These are phyloP conservation scores for Drosophila algonquin DNA, from an alignment of 2,888 invertebrate species.

Conservation along the genomic window DNA sequence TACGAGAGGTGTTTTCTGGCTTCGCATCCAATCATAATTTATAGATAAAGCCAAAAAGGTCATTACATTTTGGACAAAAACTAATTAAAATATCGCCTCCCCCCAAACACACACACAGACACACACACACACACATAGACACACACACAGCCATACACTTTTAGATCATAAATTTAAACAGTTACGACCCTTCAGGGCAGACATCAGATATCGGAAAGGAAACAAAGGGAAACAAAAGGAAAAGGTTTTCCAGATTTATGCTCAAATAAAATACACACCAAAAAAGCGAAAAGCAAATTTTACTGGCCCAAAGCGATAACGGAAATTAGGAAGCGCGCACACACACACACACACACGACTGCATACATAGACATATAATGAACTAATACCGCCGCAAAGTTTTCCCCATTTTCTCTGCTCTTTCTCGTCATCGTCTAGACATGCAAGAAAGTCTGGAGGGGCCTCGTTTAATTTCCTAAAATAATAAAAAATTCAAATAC, in stretches of 20 bases:
- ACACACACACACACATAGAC: constrained; percentile 19
- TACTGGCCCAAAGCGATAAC: constrained; percentile 29
- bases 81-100: constrained; percentile 23
- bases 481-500: constrained; percentile 60
- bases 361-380: constrained; percentile 10
- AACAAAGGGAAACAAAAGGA: constrained; percentile 27
- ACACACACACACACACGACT: neutral
- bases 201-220: constrained; percentile 17
- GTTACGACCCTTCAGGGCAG: neutral
- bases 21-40: constrained; percentile 15
- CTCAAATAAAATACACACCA: neutral
- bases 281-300: neutral
- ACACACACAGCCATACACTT: constrained; percentile 13
- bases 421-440: constrained; percentile 32
- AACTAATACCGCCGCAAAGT: constrained; percentile 46
- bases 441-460: constrained; percentile 11
- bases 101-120: constrained; percentile 7
- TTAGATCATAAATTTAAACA: neutral
- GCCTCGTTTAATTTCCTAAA: constrained; percentile 53
- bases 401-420: constrained; percentile 6
- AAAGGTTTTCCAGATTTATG: constrained; percentile 20
- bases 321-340: neutral
- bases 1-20: constrained; percentile 12
- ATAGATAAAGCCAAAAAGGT: constrained; percentile 23
- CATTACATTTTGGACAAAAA: constrained; percentile 32